phyloP scores from a whole-genome alignment of 2,113 vertebrate species.

The Megaleporinus macrocephalus region DNA sequence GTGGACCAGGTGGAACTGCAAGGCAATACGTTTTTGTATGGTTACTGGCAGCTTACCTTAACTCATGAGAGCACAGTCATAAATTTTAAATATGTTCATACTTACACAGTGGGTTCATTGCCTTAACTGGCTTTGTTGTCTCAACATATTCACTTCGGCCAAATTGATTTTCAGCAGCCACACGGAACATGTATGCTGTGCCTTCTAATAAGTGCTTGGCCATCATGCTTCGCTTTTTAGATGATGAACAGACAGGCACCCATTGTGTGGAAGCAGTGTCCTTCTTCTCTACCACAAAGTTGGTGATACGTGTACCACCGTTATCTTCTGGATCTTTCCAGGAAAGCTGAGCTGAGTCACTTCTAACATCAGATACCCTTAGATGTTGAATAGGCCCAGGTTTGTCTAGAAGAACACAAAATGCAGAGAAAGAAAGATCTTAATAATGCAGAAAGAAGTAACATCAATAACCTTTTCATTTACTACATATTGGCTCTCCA shows the following conservation, averaged over 20 bases:
- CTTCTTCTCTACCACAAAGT: conserved; percentile 96
- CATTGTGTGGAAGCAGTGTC: conserved; percentile 89
- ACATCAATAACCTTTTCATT: neutral
- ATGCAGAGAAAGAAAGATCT: conserved; percentile 11
- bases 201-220: conserved; percentile 94
- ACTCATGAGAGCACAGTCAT: neutral
- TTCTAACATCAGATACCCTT: conserved; percentile 89
- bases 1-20: conserved; percentile 96
- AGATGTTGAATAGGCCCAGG: conserved; percentile 94
- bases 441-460: conserved; percentile 16
- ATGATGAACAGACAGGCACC: conserved; percentile 91
- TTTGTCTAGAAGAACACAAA: conserved; percentile 82
- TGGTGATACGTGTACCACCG: conserved; percentile 92
- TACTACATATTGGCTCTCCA: neutral
- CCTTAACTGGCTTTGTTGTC: conserved; percentile 90
- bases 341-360: conserved; percentile 94
- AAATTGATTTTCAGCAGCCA: conserved; percentile 95
- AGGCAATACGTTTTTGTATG: conserved; percentile 42
- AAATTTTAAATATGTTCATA: conserved; percentile 42
- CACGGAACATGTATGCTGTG: conserved; percentile 91
- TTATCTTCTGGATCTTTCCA: conserved; percentile 98
- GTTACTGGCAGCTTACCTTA: neutral
- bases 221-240: conserved; percentile 93
- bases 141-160: conserved; percentile 91
- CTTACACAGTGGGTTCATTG: conserved; percentile 96